phyloP scores from a whole-genome alignment of 2,797 vertebrate genomes.

The Micromesistius poutassou region DNA sequence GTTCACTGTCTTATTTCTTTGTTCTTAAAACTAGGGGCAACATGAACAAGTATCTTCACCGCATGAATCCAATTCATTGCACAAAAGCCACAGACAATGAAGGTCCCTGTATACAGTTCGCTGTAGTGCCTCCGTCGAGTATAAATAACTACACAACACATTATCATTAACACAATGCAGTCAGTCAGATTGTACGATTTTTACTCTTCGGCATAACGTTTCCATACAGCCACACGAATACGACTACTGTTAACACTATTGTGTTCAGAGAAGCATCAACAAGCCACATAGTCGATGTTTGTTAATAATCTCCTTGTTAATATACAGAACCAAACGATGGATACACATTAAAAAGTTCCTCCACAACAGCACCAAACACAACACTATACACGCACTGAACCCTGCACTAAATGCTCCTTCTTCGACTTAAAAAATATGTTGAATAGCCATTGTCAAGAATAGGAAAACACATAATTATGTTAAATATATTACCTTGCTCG shows the following conservation, averaged over 20 bases:
- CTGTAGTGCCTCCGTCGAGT: conserved; percentile 52
- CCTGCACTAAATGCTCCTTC: conserved; percentile 15
- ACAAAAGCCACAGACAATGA: conserved; percentile 48
- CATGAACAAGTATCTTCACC: conserved; percentile 13
- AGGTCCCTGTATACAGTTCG: conserved; percentile 45
- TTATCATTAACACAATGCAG: neutral
- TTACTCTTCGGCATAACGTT: conserved; percentile 15
- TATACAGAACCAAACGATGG: neutral
- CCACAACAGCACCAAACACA: neutral
- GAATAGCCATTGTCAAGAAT: conserved; percentile 28
- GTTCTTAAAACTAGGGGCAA: conserved; percentile 47
- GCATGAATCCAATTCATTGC: conserved; percentile 36
- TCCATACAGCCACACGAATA: conserved; percentile 49
- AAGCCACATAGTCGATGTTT: conserved; percentile 33
- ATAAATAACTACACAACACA: conserved; percentile 38
- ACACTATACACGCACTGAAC: neutral
- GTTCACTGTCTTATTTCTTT: conserved; percentile 66
- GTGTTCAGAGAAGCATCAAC: conserved; percentile 62
- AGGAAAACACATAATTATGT: conserved; percentile 32
- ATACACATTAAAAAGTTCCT: neutral
- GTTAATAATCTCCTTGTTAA: neutral
- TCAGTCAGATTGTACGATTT: neutral
- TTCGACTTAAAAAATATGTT: conserved; percentile 28
- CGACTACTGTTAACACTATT: conserved; percentile 59
- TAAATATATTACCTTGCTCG: conserved; percentile 59